phyloP scores from a whole-genome alignment of 2,113 vertebrate genomes.

The Elaphurus davidianus region DNA sequence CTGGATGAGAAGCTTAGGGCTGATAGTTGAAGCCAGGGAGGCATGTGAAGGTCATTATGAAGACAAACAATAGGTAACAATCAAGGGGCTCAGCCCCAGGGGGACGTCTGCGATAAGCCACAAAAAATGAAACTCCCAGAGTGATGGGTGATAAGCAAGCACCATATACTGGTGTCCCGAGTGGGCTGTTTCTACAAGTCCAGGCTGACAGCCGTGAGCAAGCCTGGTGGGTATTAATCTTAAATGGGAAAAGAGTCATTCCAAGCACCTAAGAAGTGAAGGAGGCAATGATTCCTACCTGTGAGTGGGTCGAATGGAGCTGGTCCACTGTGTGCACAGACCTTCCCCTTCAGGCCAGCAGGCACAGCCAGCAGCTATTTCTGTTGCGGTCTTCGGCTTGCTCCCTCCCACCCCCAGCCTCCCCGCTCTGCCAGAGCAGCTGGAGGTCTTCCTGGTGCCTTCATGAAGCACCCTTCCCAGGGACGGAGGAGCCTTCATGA shows the following conservation, averaged over 20 bases:
- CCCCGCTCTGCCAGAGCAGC: not conserved
- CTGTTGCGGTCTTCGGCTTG: not conserved
- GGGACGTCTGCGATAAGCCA: not conserved
- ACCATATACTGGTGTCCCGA: fast-evolving
- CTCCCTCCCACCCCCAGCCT: not conserved
- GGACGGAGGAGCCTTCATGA: fast-evolving
- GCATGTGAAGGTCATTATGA: not conserved
- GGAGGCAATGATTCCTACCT: not conserved
- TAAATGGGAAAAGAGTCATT: not conserved
- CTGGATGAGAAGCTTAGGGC: not conserved
- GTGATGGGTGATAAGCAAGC: not conserved
- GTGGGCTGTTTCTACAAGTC: not conserved
- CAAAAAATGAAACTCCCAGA: not conserved
- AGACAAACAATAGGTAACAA: not conserved
- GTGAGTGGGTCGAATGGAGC: not conserved
- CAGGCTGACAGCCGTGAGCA: not conserved
- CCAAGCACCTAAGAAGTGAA: not conserved
- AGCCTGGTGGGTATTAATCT: not conserved
- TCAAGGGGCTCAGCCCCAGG: too few species aligned
- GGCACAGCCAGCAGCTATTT: not conserved
- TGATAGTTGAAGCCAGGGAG: not conserved
- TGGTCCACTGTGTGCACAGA: not conserved
- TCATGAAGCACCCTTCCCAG: fast-evolving
- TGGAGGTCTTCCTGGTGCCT: not conserved
- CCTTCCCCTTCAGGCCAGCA: not conserved